These are phyloP conservation scores for Caprella mutica DNA, from an alignment of 2,888 invertebrate species.

Conservation along the genomic window DNA sequence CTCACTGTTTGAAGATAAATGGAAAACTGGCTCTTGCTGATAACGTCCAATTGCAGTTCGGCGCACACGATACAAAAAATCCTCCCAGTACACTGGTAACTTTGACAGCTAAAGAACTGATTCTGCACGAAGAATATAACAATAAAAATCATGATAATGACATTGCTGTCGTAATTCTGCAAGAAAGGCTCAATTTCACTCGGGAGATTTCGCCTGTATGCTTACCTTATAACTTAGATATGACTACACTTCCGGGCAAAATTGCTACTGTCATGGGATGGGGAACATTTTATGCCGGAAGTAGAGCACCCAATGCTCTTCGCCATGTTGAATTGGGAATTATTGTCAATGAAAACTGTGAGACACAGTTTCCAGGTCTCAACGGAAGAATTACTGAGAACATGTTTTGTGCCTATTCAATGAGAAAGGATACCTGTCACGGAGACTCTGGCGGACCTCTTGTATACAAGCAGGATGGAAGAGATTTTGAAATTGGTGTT, in stretches of 20 bases:
- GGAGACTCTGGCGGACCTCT: conserved; percentile 32
- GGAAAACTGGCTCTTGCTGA: not conserved
- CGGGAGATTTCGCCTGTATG: conserved; percentile 11
- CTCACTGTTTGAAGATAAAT: conserved; percentile 25
- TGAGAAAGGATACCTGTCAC: conserved; percentile 18
- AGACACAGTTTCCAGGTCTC: not conserved
- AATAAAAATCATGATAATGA: conserved; percentile 10
- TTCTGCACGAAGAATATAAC: conserved; percentile 10
- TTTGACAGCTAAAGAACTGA: not conserved
- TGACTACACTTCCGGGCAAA: not conserved
- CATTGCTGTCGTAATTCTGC: conserved; percentile 12
- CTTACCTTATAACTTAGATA: conserved; percentile 8
- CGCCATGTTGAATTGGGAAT: conserved; percentile 12
- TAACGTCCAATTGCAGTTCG: too few species aligned
- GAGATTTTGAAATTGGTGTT: conserved; percentile 9
- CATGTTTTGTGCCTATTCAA: conserved; percentile 18
- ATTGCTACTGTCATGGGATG: conserved; percentile 15
- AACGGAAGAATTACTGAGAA: conserved; percentile 12
- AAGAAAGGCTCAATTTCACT: not conserved
- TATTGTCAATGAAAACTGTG: not conserved
- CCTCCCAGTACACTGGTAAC: not conserved
- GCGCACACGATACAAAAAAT: conserved; percentile 13
- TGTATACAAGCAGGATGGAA: conserved; percentile 5
- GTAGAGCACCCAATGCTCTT: not conserved
- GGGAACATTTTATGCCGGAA: conserved; percentile 9